These are phyloP conservation scores for Epinotia brunnichana DNA, from an alignment of 2,888 invertebrate genomes.

Conservation along the genomic window DNA sequence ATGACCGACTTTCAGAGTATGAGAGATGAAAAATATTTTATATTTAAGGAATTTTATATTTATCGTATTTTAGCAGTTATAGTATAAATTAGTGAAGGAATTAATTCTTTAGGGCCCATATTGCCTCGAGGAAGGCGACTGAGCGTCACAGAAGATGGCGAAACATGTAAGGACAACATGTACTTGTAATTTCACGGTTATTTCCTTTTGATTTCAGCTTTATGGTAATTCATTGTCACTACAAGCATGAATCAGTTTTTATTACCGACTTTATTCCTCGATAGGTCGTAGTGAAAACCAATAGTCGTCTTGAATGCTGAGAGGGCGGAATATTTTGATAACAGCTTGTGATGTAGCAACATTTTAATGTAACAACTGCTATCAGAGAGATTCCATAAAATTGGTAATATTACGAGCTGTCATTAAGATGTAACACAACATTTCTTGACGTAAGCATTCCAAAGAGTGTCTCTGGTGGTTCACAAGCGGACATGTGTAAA, in stretches of 20 bases:
- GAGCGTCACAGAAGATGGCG: constrained; percentile 89
- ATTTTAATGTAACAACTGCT: too few species aligned
- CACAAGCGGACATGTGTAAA: not conserved
- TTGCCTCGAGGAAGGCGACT: constrained; percentile 84
- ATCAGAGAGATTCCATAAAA: not conserved
- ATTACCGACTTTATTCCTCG: not conserved
- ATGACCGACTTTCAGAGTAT: too few species aligned
- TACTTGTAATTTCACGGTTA: constrained; percentile 49
- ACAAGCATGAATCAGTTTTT: constrained; percentile 29
- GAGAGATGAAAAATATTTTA: not conserved
- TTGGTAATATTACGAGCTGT: not conserved
- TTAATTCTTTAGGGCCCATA: constrained; percentile 73
- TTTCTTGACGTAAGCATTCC: not conserved
- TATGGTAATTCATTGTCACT: constrained; percentile 44
- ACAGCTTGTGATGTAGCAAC: not conserved
- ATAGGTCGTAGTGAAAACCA: not conserved
- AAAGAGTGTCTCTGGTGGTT: not conserved
- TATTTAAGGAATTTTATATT: not conserved
- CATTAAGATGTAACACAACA: not conserved
- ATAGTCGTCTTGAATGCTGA: constrained; percentile 6
- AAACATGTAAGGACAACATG: constrained; percentile 86
- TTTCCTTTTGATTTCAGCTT: constrained; percentile 45
- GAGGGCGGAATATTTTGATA: not conserved
- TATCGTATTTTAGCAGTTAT: not conserved
- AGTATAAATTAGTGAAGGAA: constrained; percentile 34